Evolutionary conservation across 1,140 invertebrate species (phyloP), one percentile per base, ranked within the genome.

Genomic region (Drosophila hydei): DNA sequence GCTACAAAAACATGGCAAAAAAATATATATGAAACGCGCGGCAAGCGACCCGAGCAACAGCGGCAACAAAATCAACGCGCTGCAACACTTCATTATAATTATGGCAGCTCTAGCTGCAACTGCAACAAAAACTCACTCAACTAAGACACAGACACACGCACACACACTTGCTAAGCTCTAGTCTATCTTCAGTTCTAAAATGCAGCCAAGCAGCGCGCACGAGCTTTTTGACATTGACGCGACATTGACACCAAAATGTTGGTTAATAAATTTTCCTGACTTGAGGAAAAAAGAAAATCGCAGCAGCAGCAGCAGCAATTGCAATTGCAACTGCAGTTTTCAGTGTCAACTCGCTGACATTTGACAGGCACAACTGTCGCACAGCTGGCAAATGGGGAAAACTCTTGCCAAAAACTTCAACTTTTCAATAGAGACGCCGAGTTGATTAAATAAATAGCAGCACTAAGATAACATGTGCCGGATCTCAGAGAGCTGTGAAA

Each of bases 11-110:
- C 60, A 77, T 62, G 60, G 55, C 50, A 55, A 64, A 25, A 36
- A 42, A 43, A 45, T 38, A 51, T 14, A 16, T 47, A 48, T 11
- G 48, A 16, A 48, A 54, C 47, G 48, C 21, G 42, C 65, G 48
- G 64, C 80, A 65, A 51, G 23, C 48, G 25, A 27, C 4, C 18
- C 48, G 25, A 51, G 68, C 77, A 30, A 42, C 42, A 47, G 55
- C 64, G 45, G 52, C 36, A 43, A 61, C 67, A 47, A 87, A 80
- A 71, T 72, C 61, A 81, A 75, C 64, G 77, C 67, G 50, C 42
- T 71, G 81, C 83, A 72, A 63, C 78, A 79, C 79, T 87, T 87
- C 80, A 88, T 88, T 87, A 87, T 88, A 87, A 87, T 87, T 87
- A 88, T 83, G 78, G 56, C 78, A 78, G 62, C 80, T 21, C 38